phyloP scores from a whole-genome alignment of 2,888 invertebrate species.

The Drosophila emarginata region DNA sequence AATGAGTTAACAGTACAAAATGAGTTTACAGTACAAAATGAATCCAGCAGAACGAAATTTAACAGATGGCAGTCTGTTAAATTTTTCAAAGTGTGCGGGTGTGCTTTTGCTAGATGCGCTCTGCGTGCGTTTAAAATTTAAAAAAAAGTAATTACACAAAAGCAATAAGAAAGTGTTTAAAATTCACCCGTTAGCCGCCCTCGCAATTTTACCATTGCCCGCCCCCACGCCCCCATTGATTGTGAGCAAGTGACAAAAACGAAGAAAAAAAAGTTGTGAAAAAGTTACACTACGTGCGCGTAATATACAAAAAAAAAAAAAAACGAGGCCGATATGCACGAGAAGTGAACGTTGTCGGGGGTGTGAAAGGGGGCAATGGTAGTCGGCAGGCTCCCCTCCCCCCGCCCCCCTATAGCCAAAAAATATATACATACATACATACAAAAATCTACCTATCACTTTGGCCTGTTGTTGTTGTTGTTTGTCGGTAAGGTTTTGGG shows the following conservation, averaged over 20 bases:
- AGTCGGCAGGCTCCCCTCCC: conserved; percentile 49
- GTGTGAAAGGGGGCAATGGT: conserved; percentile 22
- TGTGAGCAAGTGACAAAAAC: conserved; percentile 70
- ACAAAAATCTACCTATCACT: conserved; percentile 73
- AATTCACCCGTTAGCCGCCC: conserved; percentile 44
- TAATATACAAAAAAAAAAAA: conserved; percentile 65
- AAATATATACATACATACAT: conserved; percentile 53
- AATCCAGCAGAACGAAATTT: too few species aligned
- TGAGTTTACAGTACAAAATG: too few species aligned
- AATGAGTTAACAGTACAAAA: too few species aligned
- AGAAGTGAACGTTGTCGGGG: conserved; percentile 41
- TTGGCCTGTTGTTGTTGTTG: conserved; percentile 43
- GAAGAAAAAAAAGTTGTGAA: conserved; percentile 42
- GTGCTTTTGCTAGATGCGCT: conserved; percentile 41
- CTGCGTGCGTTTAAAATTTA: conserved; percentile 68
- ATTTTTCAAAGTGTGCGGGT: conserved; percentile 2
- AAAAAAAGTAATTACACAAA: conserved; percentile 62
- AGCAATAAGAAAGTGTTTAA: conserved; percentile 28
- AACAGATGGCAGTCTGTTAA: not conserved
- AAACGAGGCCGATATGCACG: conserved; percentile 74
- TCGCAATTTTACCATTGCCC: conserved; percentile 9
- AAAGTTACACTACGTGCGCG: conserved; percentile 66
- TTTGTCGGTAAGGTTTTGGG: conserved; percentile 62
- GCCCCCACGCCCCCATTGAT: conserved; percentile 26
- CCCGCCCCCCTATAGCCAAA: conserved; percentile 5